Percentiles rank a stretch among this genome's conserved stretches.
phyloP scores from a whole-genome alignment of 1,140 invertebrate genomes.

The Drosophila trapezifrons region DNA sequence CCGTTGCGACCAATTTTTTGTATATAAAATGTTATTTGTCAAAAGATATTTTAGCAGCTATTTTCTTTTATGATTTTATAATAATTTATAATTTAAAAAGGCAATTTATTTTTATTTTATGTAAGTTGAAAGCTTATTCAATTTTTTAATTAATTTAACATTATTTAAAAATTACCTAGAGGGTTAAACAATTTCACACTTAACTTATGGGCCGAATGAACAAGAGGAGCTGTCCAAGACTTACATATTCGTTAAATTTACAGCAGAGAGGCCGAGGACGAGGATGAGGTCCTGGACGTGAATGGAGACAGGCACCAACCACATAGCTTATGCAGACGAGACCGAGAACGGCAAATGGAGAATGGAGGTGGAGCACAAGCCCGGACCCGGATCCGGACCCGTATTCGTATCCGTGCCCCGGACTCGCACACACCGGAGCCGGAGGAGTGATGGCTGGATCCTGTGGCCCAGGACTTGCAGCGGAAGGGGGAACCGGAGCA shows the following conservation, averaged over 20 bases:
- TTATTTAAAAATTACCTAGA: too few relatives aligned
- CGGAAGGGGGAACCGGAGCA: conserved; percentile 6
- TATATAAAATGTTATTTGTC: too few relatives aligned
- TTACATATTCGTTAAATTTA: conserved; percentile 52
- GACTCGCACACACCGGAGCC: conserved; percentile 8
- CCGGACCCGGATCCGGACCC: conserved; percentile 4
- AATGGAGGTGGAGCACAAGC: not conserved
- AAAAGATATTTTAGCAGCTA: too few relatives aligned
- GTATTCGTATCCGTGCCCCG: conserved; percentile 1
- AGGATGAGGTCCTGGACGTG: conserved; percentile 35
- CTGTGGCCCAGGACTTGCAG: conserved; percentile 9
- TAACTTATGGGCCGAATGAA: conserved; percentile 46
- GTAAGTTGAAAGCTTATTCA: not conserved
- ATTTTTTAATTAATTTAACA: not conserved
- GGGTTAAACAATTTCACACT: conserved; percentile 53
- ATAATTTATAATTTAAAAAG: too few relatives aligned
- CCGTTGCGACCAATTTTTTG: too few relatives aligned
- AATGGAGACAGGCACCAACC: conserved; percentile 50
- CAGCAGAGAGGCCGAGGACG: conserved; percentile 20
- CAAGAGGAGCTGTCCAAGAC: conserved; percentile 9
- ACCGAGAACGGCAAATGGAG: conserved; percentile 11
- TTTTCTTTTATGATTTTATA: too few relatives aligned
- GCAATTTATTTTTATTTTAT: too few relatives aligned
- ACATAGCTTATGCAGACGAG: conserved; percentile 61
- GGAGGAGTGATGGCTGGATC: conserved; percentile 8